Percentiles rank a stretch among this genome's conserved stretches.
Conservation (phyloP, 2,113 vertebrate species). For the Desmodus rotundus region DNA sequence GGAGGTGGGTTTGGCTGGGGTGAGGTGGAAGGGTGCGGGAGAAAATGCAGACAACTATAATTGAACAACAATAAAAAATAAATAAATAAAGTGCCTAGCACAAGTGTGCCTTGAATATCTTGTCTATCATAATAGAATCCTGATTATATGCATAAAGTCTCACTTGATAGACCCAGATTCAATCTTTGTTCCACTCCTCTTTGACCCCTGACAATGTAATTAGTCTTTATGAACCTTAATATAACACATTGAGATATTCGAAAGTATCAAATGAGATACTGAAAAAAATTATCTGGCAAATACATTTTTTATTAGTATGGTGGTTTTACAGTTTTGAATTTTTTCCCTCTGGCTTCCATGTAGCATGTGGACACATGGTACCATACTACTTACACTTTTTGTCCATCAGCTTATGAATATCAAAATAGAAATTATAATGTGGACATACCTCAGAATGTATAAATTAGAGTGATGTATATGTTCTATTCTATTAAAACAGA, state of each 20-base stretch:
- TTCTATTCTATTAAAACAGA: background rate
- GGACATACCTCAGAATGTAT: background rate
- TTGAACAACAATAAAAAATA: too few relatives aligned
- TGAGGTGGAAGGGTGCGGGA: too few relatives aligned
- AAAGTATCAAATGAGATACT: background rate
- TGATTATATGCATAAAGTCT: background rate
- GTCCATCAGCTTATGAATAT: background rate
- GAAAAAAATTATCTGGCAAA: background rate
- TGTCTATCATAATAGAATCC: background rate
- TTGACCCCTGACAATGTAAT: background rate
- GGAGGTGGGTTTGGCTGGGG: too few relatives aligned
- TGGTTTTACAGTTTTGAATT: background rate
- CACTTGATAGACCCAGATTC: background rate
- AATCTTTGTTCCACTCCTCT: background rate
- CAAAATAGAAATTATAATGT: background rate
- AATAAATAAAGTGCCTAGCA: background rate
- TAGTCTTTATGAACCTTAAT: background rate
- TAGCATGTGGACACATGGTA: fast-evolving
- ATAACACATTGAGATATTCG: background rate
- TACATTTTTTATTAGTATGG: background rate
- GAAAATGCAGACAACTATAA: too few relatives aligned
- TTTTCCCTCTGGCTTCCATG: background rate
- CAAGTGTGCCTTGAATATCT: background rate
- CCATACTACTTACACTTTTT: background rate
- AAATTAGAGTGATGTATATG: background rate